Evolutionary conservation across 2,113 vertebrate species (phyloP), one percentile per base, ranked within the genome.

Genomic region (Reinhardtius hippoglossoides): DNA sequence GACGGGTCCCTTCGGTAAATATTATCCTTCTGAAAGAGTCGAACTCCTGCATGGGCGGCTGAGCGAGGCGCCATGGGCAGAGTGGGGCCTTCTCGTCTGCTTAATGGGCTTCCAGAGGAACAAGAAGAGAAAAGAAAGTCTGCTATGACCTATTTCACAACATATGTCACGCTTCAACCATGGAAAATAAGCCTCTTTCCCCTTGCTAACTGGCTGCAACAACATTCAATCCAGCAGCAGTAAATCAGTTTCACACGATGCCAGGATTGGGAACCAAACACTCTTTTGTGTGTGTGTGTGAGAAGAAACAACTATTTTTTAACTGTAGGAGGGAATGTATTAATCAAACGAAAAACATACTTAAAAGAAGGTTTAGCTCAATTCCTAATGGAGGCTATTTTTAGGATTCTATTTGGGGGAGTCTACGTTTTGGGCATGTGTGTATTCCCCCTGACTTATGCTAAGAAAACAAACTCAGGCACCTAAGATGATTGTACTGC

Each of bases 121-220:
- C 83, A 80, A 80, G 73, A 78, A 9, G 12, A 83, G 72, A 67
- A 83, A 79, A 76, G 48, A 69, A 76, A 82, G 67, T 74, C 76
- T 71, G 82, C 81, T 77, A 76, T 87, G 78, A 86, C 83, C 87
- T 88, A 85, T 81, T 89, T 88, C 75, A 86, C 71, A 89, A 88
- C 84, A 80, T 72, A 78, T 88, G 85, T 86, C 82, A 86, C 27
- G 80, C 74, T 80, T 82, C 68, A 65, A 59, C 81, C 78, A 79
- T 75, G 89, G 91, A 92, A 91, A 92, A 90, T 85, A 87, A 81
- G 88, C 50, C 73, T 76, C 74, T 81, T 82, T 87, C 71, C 85
- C 44, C 35, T 74, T 40, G 44, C 81, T 89, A 81, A 84, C 77
- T 85, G 83, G 64, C 86, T 81, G 77, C 75, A 90, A 85, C 86